Conservation (phyloP, 2,888 invertebrate species). For the Eilema depressum region DNA sequence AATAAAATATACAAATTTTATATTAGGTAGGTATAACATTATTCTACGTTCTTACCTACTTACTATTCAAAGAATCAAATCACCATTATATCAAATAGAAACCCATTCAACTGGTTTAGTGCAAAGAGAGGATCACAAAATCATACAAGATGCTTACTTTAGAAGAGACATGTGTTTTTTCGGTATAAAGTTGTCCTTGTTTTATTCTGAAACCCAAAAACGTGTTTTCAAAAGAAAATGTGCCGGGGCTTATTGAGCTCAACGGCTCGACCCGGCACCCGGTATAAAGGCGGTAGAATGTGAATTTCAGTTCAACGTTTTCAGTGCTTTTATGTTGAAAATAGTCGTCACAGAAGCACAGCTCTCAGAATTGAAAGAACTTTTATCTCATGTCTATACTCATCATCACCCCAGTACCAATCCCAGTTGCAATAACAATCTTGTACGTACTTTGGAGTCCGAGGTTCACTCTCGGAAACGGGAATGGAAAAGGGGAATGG, state of each 20-base stretch:
- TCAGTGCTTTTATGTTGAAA: background rate
- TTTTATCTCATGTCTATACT: background rate
- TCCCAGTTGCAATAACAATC: background rate
- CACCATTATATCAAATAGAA: background rate
- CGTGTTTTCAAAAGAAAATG: background rate
- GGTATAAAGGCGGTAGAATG: background rate
- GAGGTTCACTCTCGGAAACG: background rate
- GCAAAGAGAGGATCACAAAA: background rate
- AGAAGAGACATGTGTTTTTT: background rate
- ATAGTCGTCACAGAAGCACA: background rate
- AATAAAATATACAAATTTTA: background rate
- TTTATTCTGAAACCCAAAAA: constrained; percentile 1
- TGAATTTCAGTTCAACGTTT: background rate
- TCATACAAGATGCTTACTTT: background rate
- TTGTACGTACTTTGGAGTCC: background rate
- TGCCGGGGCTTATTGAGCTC: background rate
- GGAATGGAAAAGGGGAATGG: too few relatives aligned
- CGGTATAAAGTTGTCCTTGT: background rate
- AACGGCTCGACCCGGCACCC: background rate
- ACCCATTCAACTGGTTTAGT: background rate
- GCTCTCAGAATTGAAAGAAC: background rate
- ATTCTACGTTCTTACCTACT: too few relatives aligned
- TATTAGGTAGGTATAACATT: too few relatives aligned
- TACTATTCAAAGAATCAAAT: background rate
- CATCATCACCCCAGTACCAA: background rate